Conservation (phyloP, 2,113 vertebrate species). For the Megaleporinus macrocephalus region DNA sequence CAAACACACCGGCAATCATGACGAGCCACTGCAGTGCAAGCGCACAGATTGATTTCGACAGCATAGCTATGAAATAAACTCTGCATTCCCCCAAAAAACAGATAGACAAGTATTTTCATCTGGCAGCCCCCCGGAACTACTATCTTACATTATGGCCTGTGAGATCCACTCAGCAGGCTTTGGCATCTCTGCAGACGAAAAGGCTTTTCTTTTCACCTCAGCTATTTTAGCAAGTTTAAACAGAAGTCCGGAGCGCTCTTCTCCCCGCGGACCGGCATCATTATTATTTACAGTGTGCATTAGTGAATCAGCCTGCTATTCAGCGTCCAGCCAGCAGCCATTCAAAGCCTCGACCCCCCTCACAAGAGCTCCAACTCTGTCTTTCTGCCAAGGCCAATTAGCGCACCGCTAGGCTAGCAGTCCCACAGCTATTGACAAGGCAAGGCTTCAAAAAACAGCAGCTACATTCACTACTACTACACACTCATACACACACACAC, state of each 20-base stretch:
- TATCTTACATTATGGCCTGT: conserved; percentile 48
- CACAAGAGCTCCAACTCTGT: conserved; percentile 49
- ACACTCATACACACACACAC: background rate
- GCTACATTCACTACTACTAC: conserved; percentile 15
- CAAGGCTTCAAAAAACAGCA: conserved; percentile 42
- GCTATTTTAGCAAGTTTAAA: conserved; percentile 64
- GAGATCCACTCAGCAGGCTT: conserved; percentile 42
- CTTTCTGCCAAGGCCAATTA: conserved; percentile 64
- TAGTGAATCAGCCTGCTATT: conserved; percentile 56
- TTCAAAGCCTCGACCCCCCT: conserved; percentile 49
- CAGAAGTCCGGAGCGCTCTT: conserved; percentile 47
- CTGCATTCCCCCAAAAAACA: background rate
- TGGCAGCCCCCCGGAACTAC: conserved; percentile 40
- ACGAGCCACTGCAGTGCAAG: background rate
- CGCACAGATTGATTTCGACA: background rate
- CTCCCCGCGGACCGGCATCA: conserved; percentile 55
- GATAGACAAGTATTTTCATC: conserved; percentile 7
- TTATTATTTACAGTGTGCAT: conserved; percentile 59
- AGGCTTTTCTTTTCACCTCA: conserved; percentile 52
- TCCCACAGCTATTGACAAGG: conserved; percentile 45
- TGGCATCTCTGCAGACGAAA: conserved; percentile 33
- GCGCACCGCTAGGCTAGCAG: conserved; percentile 46
- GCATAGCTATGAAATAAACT: background rate
- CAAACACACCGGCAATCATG: background rate
- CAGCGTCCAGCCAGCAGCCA: conserved; percentile 53